Conservation (phyloP, 2,797 vertebrate genomes). For the Buceros bicornis region DNA sequence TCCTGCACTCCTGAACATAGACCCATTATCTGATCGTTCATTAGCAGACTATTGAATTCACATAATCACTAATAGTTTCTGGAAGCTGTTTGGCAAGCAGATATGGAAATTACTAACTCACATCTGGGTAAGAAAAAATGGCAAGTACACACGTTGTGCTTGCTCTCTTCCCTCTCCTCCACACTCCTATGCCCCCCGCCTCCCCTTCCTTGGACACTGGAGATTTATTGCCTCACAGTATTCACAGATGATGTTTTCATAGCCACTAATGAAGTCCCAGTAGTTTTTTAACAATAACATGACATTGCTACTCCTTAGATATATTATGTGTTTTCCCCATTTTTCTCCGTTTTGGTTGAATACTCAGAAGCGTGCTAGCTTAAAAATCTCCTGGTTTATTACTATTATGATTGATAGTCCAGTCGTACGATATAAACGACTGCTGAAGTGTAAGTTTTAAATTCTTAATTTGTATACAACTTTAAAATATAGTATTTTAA, state of each 20-base stretch:
- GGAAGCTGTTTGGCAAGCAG: slow-evolving; percentile 69
- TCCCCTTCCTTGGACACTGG: slow-evolving; percentile 56
- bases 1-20: slow-evolving; percentile 3
- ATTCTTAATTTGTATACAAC: slow-evolving; percentile 53
- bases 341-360: slow-evolving; percentile 78
- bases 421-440: slow-evolving; percentile 48
- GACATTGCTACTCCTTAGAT: slow-evolving; percentile 82
- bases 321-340: slow-evolving; percentile 83
- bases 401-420: slow-evolving; percentile 71
- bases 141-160: slow-evolving; percentile 58
- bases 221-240: slow-evolving; percentile 82
- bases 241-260: slow-evolving; percentile 83
- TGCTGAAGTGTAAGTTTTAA: slow-evolving; percentile 44
- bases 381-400: slow-evolving; percentile 70
- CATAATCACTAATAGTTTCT: slow-evolving; percentile 68
- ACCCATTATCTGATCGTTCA: slow-evolving; percentile 58
- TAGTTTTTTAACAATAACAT: slow-evolving; percentile 86
- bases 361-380: slow-evolving; percentile 72
- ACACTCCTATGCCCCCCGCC: background rate
- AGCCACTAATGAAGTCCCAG: slow-evolving; percentile 87
- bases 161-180: slow-evolving; percentile 42
- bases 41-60: slow-evolving; percentile 55
- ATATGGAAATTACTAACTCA: slow-evolving; percentile 68
- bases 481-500: background rate
- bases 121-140: slow-evolving; percentile 53